Evolutionary conservation across 2,797 vertebrate genomes (phyloP), one percentile per base, ranked within the genome.

Genomic region (Crossoptilon crossoptilon): DNA sequence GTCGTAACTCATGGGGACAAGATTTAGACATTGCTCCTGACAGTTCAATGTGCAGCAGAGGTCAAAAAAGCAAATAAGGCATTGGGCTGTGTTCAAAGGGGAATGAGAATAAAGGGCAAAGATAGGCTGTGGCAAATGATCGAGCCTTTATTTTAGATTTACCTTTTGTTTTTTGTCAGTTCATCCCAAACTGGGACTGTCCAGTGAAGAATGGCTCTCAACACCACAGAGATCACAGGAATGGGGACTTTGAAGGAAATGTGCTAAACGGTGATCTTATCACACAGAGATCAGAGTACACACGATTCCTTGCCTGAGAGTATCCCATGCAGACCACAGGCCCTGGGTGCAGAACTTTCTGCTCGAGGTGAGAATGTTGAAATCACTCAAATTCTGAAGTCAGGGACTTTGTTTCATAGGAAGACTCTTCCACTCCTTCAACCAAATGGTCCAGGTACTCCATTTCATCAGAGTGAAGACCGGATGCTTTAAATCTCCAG

Each of bases 21-120:
- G 93, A 87, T 88, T 87, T 87, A 94, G 96, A 84, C 66, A 33
- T 77, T 68, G 59, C 53, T 81, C 14, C 88, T 94, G 95, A 94
- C 90, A 96, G 91, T 75, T 96, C 93, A 93, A 91, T 94, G 93
- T 87, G 69, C 75, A 87, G 67, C 84, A 96, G 94, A 95, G 95
- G 95, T 95, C 93, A 93, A 93, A 94, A 94, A 96, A 96, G 92
- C 94, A 96, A 95, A 95, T 94, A 94, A 95, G 75, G 24, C 81
- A 91, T 94, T 91, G 93, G 55, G 62, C 27, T 92, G 21, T 83
- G 75, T 91, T 95, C 91, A 75, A 67, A 78, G 24, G 23, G n/a
- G 43, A 74, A 62, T 63, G 67, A 77, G 46, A 83, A 88, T 77
- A 43, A 77, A 87, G 37, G 91, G 49, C 79, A 86, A 78, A 85